These are phyloP conservation scores for Nomada fabriciana DNA, from an alignment of 2,888 invertebrate genomes.

Conservation along the genomic window DNA sequence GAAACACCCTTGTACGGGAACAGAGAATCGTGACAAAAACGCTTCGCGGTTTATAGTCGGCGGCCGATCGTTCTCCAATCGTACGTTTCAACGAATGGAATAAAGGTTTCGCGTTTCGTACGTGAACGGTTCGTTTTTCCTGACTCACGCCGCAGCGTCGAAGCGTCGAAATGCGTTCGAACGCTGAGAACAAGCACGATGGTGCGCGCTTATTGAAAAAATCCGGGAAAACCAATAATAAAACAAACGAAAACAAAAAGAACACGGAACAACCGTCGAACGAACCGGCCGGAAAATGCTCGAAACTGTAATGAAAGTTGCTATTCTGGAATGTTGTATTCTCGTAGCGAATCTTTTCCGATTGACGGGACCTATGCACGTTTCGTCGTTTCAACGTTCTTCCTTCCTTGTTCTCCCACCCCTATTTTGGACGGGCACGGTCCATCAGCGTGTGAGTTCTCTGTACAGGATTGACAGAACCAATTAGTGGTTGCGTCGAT, in stretches of 20 bases:
- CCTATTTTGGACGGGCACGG: neutral
- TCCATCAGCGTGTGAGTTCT: slow-evolving; percentile 22
- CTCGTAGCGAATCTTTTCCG: slow-evolving; percentile 62
- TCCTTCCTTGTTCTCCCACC: slow-evolving; percentile 14
- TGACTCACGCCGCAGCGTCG: neutral
- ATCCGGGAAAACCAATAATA: slow-evolving; percentile 18
- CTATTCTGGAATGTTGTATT: slow-evolving; percentile 53
- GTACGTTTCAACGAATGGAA: slow-evolving; percentile 12
- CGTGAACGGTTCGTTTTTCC: slow-evolving; percentile 6
- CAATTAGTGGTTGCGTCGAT: slow-evolving; percentile 76
- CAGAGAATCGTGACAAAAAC: neutral
- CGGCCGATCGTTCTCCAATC: slow-evolving; percentile 14
- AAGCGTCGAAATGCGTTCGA: slow-evolving; percentile 23
- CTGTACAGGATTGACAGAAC: slow-evolving; percentile 71
- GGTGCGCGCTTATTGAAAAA: slow-evolving; percentile 37
- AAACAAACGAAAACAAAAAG: neutral
- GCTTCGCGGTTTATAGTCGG: neutral
- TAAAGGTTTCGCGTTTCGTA: neutral
- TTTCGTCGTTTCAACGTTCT: slow-evolving; percentile 53
- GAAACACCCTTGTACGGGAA: neutral
- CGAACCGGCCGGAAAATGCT: slow-evolving; percentile 20
- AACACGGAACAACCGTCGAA: slow-evolving; percentile 10
- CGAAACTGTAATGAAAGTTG: slow-evolving; percentile 61
- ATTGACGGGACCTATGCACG: slow-evolving; percentile 46
- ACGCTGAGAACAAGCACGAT: slow-evolving; percentile 4